Conservation (phyloP, 1,140 invertebrate species). For the Latrodectus geometricus region DNA sequence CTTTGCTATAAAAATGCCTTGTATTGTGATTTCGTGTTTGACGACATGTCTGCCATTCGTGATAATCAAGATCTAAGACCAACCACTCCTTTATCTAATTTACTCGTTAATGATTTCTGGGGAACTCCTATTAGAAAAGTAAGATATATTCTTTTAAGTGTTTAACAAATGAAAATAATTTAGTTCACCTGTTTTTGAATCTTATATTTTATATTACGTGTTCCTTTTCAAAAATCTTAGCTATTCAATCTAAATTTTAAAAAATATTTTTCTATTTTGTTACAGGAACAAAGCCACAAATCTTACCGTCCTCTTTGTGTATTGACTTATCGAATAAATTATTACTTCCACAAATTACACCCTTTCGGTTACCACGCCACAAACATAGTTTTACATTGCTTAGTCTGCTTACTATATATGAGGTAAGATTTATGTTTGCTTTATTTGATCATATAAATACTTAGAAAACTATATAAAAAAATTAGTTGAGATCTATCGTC, state of each 20-base stretch:
- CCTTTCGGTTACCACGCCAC: slow-evolving; percentile 91
- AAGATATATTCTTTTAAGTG: slow-evolving; percentile 11
- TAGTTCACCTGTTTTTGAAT: background rate
- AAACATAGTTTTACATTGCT: slow-evolving; percentile 86
- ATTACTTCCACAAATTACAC: slow-evolving; percentile 85
- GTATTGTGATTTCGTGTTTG: slow-evolving; percentile 90
- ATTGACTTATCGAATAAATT: slow-evolving; percentile 91
- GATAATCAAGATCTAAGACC: slow-evolving; percentile 92
- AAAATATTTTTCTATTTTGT: too few species aligned
- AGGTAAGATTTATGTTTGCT: slow-evolving; percentile 74
- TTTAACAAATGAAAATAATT: too few species aligned
- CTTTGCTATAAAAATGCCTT: slow-evolving; percentile 84
- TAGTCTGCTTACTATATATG: slow-evolving; percentile 88
- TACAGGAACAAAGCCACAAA: slow-evolving; percentile 93
- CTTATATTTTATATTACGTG: too few species aligned
- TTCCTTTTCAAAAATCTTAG: too few species aligned
- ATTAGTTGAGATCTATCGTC: too few species aligned
- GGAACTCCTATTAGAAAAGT: slow-evolving; percentile 97
- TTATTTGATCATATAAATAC: too few species aligned
- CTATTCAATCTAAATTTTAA: too few species aligned
- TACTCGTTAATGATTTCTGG: slow-evolving; percentile 93
- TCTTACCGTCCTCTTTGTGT: slow-evolving; percentile 92
- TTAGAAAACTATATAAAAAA: too few species aligned
- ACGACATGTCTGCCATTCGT: slow-evolving; percentile 96
- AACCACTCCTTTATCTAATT: slow-evolving; percentile 73